Percentiles rank a stretch among this genome's conserved stretches.
phyloP scores from a whole-genome alignment of 1,140 invertebrate species.

The Dreissena rostriformis region DNA sequence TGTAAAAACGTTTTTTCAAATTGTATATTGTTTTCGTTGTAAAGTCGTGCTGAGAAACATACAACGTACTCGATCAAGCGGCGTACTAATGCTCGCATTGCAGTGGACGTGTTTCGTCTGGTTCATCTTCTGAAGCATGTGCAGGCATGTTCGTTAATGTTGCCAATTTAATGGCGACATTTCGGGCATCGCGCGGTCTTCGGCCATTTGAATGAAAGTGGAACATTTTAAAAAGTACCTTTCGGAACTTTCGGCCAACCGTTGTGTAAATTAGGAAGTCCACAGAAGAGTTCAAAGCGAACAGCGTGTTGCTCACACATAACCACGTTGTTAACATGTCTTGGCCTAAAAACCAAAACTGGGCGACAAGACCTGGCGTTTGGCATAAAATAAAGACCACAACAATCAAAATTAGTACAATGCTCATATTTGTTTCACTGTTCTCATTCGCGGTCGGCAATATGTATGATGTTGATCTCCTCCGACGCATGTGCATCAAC shows the following conservation, averaged over 20 bases:
- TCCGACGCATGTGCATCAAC: slow-evolving; percentile 75
- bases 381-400: slow-evolving; percentile 78
- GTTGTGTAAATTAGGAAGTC: slow-evolving; percentile 78
- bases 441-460: slow-evolving; percentile 70
- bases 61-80: too few species aligned
- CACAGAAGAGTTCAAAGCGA: slow-evolving; percentile 76
- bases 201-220: slow-evolving; percentile 25
- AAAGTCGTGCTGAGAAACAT: too few species aligned
- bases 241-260: slow-evolving; percentile 74
- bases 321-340: slow-evolving; percentile 70
- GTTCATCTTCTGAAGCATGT: slow-evolving; percentile 24
- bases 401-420: slow-evolving; percentile 76
- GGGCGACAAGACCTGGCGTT: slow-evolving; percentile 75
- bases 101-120: slow-evolving; percentile 38
- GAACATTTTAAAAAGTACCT: slow-evolving; percentile 69
- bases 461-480: slow-evolving; percentile 62
- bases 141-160: slow-evolving; percentile 10
- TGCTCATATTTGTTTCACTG: slow-evolving; percentile 76
- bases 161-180: slow-evolving; percentile 44
- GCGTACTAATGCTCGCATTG: not conserved
- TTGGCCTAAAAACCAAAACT: slow-evolving; percentile 69
- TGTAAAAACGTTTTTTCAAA: too few species aligned
- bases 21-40: too few species aligned
- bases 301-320: slow-evolving; percentile 74
- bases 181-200: slow-evolving; percentile 33